Conservation (phyloP, 2,888 invertebrate species). For the Temnothorax unifasciatus region DNA sequence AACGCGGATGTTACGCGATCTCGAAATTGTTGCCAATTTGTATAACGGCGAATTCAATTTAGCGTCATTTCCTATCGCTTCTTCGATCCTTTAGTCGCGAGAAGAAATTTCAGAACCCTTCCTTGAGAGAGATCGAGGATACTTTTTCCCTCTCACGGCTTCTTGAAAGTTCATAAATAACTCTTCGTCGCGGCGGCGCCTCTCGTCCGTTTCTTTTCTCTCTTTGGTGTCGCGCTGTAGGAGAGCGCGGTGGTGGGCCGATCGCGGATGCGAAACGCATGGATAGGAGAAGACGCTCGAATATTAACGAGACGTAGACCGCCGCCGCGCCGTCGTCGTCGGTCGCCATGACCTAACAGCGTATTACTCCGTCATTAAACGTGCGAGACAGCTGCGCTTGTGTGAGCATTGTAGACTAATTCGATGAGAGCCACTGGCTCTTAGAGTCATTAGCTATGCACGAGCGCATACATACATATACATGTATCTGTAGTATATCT, state of each 20-base stretch:
- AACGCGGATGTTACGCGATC: background rate
- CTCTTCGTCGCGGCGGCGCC: background rate
- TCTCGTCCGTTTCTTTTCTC: background rate
- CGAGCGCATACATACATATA: slow-evolving; percentile 60
- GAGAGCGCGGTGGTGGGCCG: slow-evolving; percentile 5
- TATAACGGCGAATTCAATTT: background rate
- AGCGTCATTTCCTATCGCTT: background rate
- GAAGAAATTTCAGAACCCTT: background rate
- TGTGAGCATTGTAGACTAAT: slow-evolving; percentile 38
- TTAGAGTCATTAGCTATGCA: slow-evolving; percentile 75
- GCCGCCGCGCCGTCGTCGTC: slow-evolving; percentile 32
- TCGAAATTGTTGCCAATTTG: slow-evolving; percentile 1
- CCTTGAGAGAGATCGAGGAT: no score
- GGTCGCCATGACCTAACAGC: slow-evolving; percentile 37
- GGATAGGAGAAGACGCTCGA: slow-evolving; percentile 23
- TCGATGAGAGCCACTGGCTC: slow-evolving; percentile 72
- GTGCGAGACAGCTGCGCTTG: slow-evolving; percentile 50
- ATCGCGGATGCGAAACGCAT: background rate
- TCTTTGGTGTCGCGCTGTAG: background rate
- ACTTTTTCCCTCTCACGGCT: background rate
- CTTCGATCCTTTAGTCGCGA: background rate
- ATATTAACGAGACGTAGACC: slow-evolving; percentile 40
- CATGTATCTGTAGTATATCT: slow-evolving; percentile 27
- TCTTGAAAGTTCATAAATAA: slow-evolving; percentile 36
- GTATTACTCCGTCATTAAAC: slow-evolving; percentile 71